phyloP scores from a whole-genome alignment of 2,888 invertebrate species.

The Syrphus vitripennis region DNA sequence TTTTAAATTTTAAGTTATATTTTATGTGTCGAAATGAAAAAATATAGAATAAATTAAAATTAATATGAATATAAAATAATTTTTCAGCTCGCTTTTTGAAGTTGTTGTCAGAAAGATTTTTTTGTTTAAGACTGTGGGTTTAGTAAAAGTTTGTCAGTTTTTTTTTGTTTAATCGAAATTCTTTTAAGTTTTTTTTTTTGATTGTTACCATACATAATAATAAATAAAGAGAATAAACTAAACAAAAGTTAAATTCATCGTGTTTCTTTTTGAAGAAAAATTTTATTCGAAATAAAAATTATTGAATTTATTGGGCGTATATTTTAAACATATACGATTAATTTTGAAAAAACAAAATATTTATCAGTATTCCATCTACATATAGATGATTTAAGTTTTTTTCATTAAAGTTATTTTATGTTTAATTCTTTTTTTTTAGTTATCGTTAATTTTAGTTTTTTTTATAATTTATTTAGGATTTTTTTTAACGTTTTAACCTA shows the following conservation, averaged over 20 bases:
- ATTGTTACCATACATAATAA: not conserved
- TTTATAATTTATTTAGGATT: slow-evolving; percentile 28
- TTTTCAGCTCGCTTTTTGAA: not conserved
- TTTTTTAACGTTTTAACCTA: slow-evolving; percentile 27
- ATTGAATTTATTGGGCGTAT: slow-evolving; percentile 72
- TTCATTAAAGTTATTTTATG: slow-evolving; percentile 11
- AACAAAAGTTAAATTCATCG: not conserved
- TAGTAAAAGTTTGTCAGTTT: slow-evolving; percentile 56
- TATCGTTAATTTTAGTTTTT: slow-evolving; percentile 23
- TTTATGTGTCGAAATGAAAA: not conserved
- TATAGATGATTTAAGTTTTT: slow-evolving; percentile 75
- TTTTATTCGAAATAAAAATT: slow-evolving; percentile 14
- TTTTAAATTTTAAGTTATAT: not conserved
- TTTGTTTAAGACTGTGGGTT: slow-evolving; percentile 54
- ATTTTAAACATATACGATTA: slow-evolving; percentile 76
- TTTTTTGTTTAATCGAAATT: slow-evolving; percentile 18
- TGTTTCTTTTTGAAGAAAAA: no score
- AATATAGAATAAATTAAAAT: slow-evolving; percentile 3
- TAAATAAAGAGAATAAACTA: not conserved
- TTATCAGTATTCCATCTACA: slow-evolving; percentile 74
- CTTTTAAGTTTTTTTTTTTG: not conserved
- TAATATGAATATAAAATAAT: not conserved
- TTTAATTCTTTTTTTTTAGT: slow-evolving; percentile 30
- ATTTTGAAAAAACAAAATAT: slow-evolving; percentile 72
- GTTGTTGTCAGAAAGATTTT: slow-evolving; percentile 8